A percentile compares a stretch with the other conserved stretches of the same genome.
These are phyloP conservation scores for Drosophila truncata DNA, from an alignment of 1,140 invertebrate species.

Conservation along the genomic window DNA sequence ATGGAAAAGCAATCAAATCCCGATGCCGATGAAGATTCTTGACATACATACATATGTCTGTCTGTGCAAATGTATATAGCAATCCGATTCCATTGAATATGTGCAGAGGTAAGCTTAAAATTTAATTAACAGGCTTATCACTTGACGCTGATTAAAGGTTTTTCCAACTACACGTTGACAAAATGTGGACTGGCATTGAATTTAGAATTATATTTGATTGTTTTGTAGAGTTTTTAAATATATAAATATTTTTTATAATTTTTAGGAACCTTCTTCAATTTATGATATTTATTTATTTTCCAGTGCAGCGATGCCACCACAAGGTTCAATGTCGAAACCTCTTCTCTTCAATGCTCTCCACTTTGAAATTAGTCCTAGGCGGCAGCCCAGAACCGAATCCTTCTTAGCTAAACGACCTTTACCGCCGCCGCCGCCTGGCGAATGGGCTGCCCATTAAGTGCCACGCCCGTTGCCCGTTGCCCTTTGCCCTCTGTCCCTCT, in stretches of 20 bases:
- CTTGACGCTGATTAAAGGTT: slow-evolving; percentile 8
- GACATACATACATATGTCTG: not conserved
- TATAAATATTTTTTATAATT: too few species aligned
- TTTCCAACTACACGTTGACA: not conserved
- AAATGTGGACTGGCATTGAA: not conserved
- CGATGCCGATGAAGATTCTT: not conserved
- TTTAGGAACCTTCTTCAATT: too few species aligned
- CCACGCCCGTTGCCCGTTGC: slow-evolving; percentile 44
- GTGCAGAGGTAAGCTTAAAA: slow-evolving; percentile 56
- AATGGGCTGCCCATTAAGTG: slow-evolving; percentile 66
- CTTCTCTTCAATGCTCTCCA: slow-evolving; percentile 16
- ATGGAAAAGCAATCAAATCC: slow-evolving; percentile 41
- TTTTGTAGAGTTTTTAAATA: too few species aligned
- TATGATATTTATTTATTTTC: too few species aligned
- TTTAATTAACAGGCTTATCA: slow-evolving; percentile 57
- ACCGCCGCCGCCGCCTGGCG: slow-evolving; percentile 2
- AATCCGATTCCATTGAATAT: slow-evolving; percentile 25
- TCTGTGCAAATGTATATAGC: not conserved
- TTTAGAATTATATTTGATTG: not conserved
- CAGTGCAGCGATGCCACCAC: slow-evolving; percentile 5
- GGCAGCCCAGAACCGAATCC: not conserved
- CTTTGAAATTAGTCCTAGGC: slow-evolving; percentile 31
- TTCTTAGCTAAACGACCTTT: slow-evolving; percentile 34
- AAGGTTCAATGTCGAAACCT: slow-evolving; percentile 60
- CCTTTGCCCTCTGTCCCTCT: too few species aligned